Base-by-base conservation (phyloP, 2,888 invertebrate species). In the Noctua janthina region DNA sequence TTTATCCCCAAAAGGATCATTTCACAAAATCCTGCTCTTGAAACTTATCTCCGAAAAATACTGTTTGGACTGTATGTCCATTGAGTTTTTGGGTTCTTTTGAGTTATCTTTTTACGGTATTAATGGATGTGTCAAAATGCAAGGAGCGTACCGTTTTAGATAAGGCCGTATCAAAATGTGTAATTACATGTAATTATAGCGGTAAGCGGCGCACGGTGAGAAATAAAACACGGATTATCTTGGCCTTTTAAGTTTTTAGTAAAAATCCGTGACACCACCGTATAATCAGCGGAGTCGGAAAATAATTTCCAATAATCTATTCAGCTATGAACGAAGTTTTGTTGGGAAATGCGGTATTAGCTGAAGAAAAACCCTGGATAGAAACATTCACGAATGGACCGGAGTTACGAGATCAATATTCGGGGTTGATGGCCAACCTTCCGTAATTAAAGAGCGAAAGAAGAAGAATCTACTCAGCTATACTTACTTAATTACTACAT, bases 11-110 rank as follows among this genome's bases (percentile, higher is more conserved):
- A 85, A 92, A 80, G 80, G 74, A 81, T n/a, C 64, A 70, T 78
- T 85, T 81, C 76, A 70, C 51, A 56, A 67, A 51, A 83, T 64
- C 71, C 68, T n/a, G 35, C 7, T 29, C 7, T 46, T 17, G 59
- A 82, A 78, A 82, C 75, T 82, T 90, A 87, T 86, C 88, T 86
- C 75, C 88, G 75, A 87, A 88, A 87, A 90, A 90, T 88, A 89
- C 82, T 86, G 84, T 89, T 90, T 89, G 88, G 89, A 84, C 82
- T 85, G 87, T 85, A 79, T 88, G 86, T 90, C 84, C 88, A 84
- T 87, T 91, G 87, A 85, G 78, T 87, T 88, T 88, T 87, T 86
- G 83, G 79, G 85, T 83, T 85, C 78, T 78, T 79, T 88, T 86
- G 78, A 83, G 86, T 82, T 88, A 88, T 89, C 90, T 86, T 88